Percentiles rank a stretch among this genome's conserved stretches.
Conservation (phyloP, 2,888 invertebrate genomes). For the Lumbricus terrestris region DNA sequence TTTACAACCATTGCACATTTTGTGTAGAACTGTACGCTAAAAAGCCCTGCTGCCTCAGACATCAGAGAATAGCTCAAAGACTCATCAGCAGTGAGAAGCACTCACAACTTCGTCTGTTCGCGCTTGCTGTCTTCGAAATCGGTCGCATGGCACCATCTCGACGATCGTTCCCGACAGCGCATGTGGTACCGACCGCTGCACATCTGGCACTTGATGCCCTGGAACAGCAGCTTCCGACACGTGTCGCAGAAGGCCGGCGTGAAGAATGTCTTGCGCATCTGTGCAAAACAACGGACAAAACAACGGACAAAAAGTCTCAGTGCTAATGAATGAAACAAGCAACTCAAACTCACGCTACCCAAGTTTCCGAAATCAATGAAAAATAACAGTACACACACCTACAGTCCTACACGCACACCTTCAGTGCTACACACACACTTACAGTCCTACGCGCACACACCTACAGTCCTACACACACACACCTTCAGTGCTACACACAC, state of each 20-base stretch:
- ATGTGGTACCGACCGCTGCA: conserved; percentile 78
- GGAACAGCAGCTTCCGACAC: conserved; percentile 87
- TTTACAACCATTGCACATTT: too few species aligned
- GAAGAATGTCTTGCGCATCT: conserved; percentile 85
- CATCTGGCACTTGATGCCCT: conserved; percentile 94
- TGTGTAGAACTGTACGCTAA: too few species aligned
- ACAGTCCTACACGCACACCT: too few species aligned
- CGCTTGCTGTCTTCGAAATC: conserved; percentile 19
- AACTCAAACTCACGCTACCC: not conserved
- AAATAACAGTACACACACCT: not conserved
- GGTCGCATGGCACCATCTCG: conserved; percentile 70
- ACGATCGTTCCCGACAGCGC: conserved; percentile 28
- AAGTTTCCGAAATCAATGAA: not conserved
- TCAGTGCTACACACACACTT: too few species aligned
- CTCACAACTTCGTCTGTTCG: conserved; percentile 24
- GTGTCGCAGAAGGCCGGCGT: conserved; percentile 94
- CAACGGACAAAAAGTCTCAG: not conserved
- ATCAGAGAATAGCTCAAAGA: not conserved
- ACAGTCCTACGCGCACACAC: too few species aligned
- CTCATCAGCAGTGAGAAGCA: not conserved
- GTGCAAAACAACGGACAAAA: conserved; percentile 18
- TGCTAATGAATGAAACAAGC: not conserved
- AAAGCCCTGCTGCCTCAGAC: not conserved
- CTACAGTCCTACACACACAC: too few species aligned
- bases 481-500: too few species aligned